Evolutionary conservation across 1,140 invertebrate species (phyloP).

Genomic region (Octopus bimaculoides): DNA sequence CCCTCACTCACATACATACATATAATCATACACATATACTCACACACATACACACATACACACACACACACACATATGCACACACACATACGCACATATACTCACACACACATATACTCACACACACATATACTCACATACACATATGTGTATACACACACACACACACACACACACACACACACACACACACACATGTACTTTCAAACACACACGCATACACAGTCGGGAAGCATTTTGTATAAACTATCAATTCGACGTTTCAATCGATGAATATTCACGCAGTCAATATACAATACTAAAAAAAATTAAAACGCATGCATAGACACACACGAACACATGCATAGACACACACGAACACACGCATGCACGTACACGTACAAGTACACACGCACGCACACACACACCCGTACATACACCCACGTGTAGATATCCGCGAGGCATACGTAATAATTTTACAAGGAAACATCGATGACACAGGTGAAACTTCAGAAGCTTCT

Average conservation of each 20-base stretch:
- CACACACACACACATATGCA: neutral
- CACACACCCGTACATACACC: neutral
- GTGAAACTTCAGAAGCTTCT: too few relatives aligned
- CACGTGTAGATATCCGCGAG: neutral
- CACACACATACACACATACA: neutral
- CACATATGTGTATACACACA: neutral
- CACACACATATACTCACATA: neutral
- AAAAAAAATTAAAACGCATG: neutral
- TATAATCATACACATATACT: neutral
- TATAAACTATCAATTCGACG: too few relatives aligned
- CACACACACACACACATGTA: neutral
- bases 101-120: neutral
- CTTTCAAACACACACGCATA: neutral
- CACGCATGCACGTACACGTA: neutral
- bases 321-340: neutral
- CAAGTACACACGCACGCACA: neutral
- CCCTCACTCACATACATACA: neutral
- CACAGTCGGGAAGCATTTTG: neutral
- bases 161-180: neutral
- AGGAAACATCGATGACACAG: too few relatives aligned
- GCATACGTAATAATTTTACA: neutral
- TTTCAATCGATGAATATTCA: neutral
- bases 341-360: neutral
- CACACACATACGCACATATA: neutral
- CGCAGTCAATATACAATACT: neutral